Base-by-base conservation (phyloP, 2,113 vertebrate species). In the Chlamydotis undulata region DNA sequence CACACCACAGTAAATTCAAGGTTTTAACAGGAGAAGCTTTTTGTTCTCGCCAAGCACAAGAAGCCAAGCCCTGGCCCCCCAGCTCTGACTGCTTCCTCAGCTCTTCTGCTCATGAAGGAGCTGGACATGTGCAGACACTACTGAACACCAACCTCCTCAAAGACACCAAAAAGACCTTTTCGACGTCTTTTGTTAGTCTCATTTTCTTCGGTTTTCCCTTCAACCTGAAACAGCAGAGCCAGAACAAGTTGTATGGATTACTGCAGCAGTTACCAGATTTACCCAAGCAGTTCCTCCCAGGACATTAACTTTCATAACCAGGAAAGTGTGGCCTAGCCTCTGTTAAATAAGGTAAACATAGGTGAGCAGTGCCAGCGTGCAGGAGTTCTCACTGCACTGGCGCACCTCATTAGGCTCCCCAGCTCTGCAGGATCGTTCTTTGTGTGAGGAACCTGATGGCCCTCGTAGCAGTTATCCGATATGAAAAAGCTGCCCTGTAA, bases 151-250 rank as follows among this genome's bases (percentile, higher is more conserved):
- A 99, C 99, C 99, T 99, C 98, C 47, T 99, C 98, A 67, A 99
- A 96, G 96, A 98, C 98, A 87, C 94, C 94, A 52, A 86, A 70
- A 60, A 98, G 90, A 67, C 98, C 98, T 90, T 98, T 99, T 61
- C 99, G 97, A 91, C 99, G 98, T 89, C 99, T 98, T 97, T 99
- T 99, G 97, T 98, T 98, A 80, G 98, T 97, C 79, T 99, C 99
- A 1, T 97, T 98, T 86, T 99, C 98, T 35, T 99, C 98, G 0
- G 79, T 89, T 82, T 98, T 99, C 94, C 98, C 98, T 83, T 99
- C 99, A 94, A 98, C 98, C 99, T 99, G 94, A 70, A 97, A 94
- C 0, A 10, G 41, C 18, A 90, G 89, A 96, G 69, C 12, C 82
- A 93, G 94, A 79, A 80, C 49, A 94, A 74, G 28, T 22, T 74